Percentiles rank a stretch among this genome's conserved stretches.
These are phyloP conservation scores for Eulimnadia texana DNA, from an alignment of 1,140 invertebrate species.

Conservation along the genomic window DNA sequence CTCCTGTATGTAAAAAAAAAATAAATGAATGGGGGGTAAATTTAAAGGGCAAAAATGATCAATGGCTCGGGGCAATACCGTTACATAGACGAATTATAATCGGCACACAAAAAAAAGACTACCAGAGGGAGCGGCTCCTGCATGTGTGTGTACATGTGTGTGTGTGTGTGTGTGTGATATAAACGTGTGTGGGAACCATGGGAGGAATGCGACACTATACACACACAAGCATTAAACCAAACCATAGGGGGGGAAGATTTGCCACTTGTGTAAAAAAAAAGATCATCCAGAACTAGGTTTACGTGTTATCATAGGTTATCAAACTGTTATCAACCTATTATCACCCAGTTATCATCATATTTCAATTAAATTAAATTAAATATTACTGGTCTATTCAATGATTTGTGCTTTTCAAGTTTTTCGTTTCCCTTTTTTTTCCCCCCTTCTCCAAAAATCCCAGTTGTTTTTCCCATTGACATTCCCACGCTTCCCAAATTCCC, in stretches of 20 bases:
- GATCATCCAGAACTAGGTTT: too few species aligned
- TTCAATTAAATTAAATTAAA: too few species aligned
- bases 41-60: neutral
- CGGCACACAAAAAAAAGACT: neutral
- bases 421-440: neutral
- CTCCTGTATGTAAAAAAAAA: too few species aligned
- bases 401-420: too few species aligned
- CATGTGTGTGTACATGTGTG: neutral
- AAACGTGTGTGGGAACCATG: neutral
- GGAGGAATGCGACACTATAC: neutral
- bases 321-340: too few species aligned
- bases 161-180: neutral
- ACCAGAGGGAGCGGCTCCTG: neutral
- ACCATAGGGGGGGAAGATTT: neutral
- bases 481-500: too few species aligned
- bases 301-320: too few species aligned
- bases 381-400: too few species aligned
- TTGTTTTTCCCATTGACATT: neutral
- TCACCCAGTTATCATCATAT: too few species aligned
- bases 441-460: neutral
- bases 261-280: neutral
- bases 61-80: neutral
- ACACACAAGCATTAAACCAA: neutral
- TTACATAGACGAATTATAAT: too few species aligned
- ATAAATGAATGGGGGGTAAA: neutral